phyloP scores from a whole-genome alignment of 2,888 invertebrate species.

The Teleiodes luculella region DNA sequence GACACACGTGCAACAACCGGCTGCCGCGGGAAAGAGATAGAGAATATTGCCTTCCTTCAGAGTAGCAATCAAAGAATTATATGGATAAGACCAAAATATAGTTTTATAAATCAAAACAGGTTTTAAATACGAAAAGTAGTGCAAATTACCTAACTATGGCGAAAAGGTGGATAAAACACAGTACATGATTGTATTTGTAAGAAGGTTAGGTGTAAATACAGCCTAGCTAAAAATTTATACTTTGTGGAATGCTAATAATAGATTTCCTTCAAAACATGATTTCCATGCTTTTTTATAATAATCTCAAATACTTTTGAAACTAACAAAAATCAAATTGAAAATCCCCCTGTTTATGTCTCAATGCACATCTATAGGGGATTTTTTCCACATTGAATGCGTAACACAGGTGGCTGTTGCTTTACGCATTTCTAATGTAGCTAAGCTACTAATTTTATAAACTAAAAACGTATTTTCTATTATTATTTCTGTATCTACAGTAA shows the following conservation, averaged over 20 bases:
- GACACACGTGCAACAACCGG: conserved; percentile 70
- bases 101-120: background rate
- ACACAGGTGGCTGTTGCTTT: conserved; percentile 67
- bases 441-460: background rate
- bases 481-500: too few species aligned
- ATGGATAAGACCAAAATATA: conserved; percentile 39
- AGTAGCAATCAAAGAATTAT: conserved; percentile 45
- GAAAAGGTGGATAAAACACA: too few species aligned
- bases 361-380: conserved; percentile 42
- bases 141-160: too few species aligned
- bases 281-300: too few species aligned
- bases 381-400: conserved; percentile 60
- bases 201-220: too few species aligned
- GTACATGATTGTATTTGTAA: too few species aligned
- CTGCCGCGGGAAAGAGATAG: conserved; percentile 49
- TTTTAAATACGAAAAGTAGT: too few species aligned
- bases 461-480: background rate
- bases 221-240: too few species aligned
- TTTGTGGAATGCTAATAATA: too few species aligned
- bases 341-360: conserved; percentile 22
- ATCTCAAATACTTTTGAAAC: too few species aligned
- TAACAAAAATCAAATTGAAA: background rate
- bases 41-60: conserved; percentile 32
- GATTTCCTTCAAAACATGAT: too few species aligned
- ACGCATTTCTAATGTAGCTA: conserved; percentile 23